Base-by-base conservation (phyloP, 1,140 invertebrate genomes). In the Hormaphis cornu region DNA sequence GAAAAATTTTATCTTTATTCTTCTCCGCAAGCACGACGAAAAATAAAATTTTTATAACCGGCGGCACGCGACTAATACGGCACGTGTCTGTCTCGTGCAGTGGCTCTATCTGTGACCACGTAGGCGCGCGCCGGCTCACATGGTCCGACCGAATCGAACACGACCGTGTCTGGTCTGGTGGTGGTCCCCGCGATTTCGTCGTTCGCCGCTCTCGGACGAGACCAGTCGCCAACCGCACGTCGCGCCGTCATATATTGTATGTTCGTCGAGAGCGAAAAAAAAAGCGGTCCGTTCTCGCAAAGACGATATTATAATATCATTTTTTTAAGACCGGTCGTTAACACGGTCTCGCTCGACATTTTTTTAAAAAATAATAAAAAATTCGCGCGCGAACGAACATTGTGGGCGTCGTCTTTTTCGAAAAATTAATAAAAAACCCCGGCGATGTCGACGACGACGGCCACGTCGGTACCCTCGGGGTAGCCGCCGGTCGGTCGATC, bases 191-290 rank as follows among this genome's bases (percentile, higher is more conserved):
- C 35, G 58, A 59, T 59, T 59, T 35, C 20, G 26, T 46, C 61
- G 59, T 48, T 50, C 44, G 40, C 61, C 42, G 35, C 61, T 66
- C 61, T 50, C 61, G n/a, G n/a, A n/a, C 35, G 44, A 26, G 61
- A 44, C 61, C 61, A 66, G 61, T 66, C 59, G 46, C 61, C 44
- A 66, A 66, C 61, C 61, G 61, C 61, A 66, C 61, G 61, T 66
- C 61, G 61, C 28, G 61, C 44, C 18, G 61, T 66, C n/a, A n/a
- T n/a, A 35, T 63, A 63, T 63, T 63, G n/a, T n/a, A n/a, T n/a
- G n/a, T n/a, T n/a, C n/a, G n/a, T n/a, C n/a, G n/a, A 63, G 59
- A 37, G 53, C 18, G 33, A 20, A 56, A 56, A 35, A 20, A 35
- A 48, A 53, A 33, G 52, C 20, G 52, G 30, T 53, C n/a, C 28